A percentile compares a stretch with the other conserved stretches of the same genome.
phyloP scores from a whole-genome alignment of 1,140 invertebrate genomes.

The Drosophila mayri region DNA sequence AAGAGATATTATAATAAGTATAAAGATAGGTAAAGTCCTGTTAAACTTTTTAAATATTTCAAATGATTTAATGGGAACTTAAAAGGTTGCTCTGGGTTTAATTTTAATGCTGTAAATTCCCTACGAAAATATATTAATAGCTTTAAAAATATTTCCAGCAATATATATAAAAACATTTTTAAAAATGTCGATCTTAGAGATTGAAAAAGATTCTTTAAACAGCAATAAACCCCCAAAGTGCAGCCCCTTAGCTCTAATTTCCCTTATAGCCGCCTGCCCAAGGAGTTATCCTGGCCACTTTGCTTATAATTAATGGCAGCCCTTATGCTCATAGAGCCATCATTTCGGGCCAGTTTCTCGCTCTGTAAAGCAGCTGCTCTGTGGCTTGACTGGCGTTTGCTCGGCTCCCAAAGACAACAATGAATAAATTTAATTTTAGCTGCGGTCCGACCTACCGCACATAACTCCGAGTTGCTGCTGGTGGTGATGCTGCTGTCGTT shows the following conservation, averaged over 20 bases:
- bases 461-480: conserved; percentile 50
- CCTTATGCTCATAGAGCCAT: conserved; percentile 4
- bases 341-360: conserved; percentile 21
- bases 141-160: background rate
- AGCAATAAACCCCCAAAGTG: background rate
- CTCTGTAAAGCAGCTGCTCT: conserved; percentile 46
- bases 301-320: conserved; percentile 8
- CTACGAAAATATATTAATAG: background rate
- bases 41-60: background rate
- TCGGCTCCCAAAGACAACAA: conserved; percentile 72
- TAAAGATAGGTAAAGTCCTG: background rate
- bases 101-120: background rate
- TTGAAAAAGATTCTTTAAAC: background rate
- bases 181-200: too few relatives aligned
- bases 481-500: background rate
- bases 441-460: conserved; percentile 76
- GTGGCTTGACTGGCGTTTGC: conserved; percentile 31
- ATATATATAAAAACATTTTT: too few relatives aligned
- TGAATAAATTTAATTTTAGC: conserved; percentile 83
- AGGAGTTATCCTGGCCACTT: conserved; percentile 4
- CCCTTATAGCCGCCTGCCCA: background rate
- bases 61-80: background rate
- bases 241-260: conserved; percentile 1
- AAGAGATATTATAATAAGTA: background rate
- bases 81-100: background rate